Conservation (phyloP, 2,797 vertebrate species). For the Echeneis naucrates region DNA sequence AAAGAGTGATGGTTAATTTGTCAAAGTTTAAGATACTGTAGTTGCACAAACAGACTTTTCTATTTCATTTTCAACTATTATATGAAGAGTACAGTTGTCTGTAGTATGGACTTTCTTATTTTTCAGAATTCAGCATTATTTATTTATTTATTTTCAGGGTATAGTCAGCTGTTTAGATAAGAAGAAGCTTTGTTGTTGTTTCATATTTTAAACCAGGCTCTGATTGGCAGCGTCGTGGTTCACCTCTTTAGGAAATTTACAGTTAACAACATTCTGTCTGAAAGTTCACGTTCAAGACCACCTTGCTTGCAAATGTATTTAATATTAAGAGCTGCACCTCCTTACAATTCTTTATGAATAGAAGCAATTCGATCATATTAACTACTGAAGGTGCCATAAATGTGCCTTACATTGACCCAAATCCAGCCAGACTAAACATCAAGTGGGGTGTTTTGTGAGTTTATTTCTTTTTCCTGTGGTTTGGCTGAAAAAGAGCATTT, state of each 20-base stretch:
- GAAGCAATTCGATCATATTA: neutral
- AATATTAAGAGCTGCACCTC: too few species aligned
- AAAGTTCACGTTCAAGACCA: neutral
- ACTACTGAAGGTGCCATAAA: too few species aligned
- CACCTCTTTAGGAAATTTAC: neutral
- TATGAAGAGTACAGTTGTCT: neutral
- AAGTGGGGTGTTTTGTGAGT: neutral
- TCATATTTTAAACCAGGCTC: neutral
- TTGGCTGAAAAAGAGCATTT: neutral
- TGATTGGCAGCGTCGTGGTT: conserved; percentile 1
- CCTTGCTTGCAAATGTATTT: neutral
- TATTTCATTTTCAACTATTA: too few species aligned
- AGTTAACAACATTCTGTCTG: neutral
- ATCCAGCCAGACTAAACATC: neutral
- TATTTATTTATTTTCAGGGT: too few species aligned
- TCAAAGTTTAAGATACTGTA: neutral
- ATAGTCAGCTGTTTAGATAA: neutral
- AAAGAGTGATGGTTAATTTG: too few species aligned
- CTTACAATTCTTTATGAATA: too few species aligned
- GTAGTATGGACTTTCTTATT: neutral
- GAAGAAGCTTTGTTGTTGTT: neutral
- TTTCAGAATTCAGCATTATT: neutral
- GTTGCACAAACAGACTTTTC: too few species aligned
- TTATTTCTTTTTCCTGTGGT: neutral
- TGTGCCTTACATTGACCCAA: neutral